Evolutionary conservation across 1,140 invertebrate genomes (phyloP).

Genomic region (Philopotamus ludificatus): DNA sequence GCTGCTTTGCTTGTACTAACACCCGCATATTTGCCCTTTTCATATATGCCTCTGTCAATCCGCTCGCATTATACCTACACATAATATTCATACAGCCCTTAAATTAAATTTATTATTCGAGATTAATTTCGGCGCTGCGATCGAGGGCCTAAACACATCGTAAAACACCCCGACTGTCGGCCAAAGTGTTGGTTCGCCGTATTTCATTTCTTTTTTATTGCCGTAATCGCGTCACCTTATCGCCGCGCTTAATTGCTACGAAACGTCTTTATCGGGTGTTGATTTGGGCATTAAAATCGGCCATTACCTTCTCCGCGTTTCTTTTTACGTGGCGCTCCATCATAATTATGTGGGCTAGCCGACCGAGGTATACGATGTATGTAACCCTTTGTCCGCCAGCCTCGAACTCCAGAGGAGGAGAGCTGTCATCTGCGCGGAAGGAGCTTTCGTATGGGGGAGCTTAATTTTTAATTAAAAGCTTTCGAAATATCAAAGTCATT

Average conservation of each 20-base stretch:
- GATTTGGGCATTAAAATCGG: slow-evolving; percentile 27
- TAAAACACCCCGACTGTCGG: too few relatives aligned
- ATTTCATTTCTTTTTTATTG: not conserved
- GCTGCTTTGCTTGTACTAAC: not conserved
- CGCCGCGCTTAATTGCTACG: slow-evolving; percentile 33
- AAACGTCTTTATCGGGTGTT: slow-evolving; percentile 41
- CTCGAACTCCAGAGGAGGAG: slow-evolving; percentile 8
- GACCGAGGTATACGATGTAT: not conserved
- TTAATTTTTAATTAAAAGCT: slow-evolving; percentile 43
- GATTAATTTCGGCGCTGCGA: too few relatives aligned
- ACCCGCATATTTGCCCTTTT: slow-evolving; percentile 21
- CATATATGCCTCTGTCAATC: not conserved
- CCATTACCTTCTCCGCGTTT: not conserved
- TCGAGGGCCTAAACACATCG: too few relatives aligned
- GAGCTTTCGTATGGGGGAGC: slow-evolving; percentile 37
- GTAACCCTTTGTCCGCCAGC: slow-evolving; percentile 30
- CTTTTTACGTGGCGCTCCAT: slow-evolving; percentile 18
- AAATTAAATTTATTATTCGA: too few relatives aligned
- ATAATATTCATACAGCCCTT: too few relatives aligned
- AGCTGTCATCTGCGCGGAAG: slow-evolving; percentile 35
- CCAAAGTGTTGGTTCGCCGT: too few relatives aligned
- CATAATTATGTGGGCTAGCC: slow-evolving; percentile 35
- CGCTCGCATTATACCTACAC: too few relatives aligned
- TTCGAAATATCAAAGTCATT: slow-evolving; percentile 42
- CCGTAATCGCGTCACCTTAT: slow-evolving; percentile 18